phyloP scores from a whole-genome alignment of 2,888 invertebrate species.

The Andrena chrysosceles region DNA sequence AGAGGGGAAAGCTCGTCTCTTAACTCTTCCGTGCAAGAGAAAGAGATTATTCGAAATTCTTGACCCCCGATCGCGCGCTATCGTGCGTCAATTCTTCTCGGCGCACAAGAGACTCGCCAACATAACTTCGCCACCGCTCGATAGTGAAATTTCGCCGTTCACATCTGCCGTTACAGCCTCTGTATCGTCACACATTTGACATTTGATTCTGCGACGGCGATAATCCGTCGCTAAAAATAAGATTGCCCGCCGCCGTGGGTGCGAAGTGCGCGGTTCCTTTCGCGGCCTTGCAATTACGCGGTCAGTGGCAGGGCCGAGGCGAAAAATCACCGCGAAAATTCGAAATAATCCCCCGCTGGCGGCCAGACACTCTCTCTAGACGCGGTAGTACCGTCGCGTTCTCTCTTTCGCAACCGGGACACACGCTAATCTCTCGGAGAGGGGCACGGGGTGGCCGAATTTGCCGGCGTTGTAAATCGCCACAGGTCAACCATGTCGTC shows the following conservation, averaged over 20 bases:
- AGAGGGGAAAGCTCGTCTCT: neutral
- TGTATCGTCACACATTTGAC: neutral
- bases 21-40: neutral
- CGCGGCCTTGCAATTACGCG: constrained; percentile 6
- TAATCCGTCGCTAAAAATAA: constrained; percentile 5
- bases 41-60: constrained; percentile 3
- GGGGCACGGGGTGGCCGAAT: neutral
- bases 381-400: neutral
- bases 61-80: neutral
- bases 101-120: neutral
- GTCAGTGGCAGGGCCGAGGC: neutral
- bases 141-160: neutral
- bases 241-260: neutral
- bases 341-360: neutral
- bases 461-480: neutral
- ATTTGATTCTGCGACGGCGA: neutral
- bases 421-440: neutral
- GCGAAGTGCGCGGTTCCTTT: neutral
- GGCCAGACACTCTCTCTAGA: neutral
- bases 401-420: neutral
- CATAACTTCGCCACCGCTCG: neutral
- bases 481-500: neutral
- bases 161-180: neutral
- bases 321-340: neutral
- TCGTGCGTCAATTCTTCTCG: neutral